phyloP scores from a whole-genome alignment of 2,888 invertebrate species.

The Dynastes tityus region DNA sequence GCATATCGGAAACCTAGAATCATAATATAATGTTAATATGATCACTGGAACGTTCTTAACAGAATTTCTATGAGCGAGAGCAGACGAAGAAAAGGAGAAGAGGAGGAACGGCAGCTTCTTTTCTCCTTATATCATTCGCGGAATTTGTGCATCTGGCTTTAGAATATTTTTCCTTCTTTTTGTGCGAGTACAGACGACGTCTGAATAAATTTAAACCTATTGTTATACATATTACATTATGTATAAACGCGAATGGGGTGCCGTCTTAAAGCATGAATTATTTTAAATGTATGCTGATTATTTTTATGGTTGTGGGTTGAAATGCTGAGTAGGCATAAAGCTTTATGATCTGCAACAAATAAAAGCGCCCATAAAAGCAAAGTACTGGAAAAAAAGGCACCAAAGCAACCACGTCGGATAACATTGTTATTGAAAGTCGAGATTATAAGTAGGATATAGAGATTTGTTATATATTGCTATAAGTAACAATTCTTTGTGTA shows the following conservation, averaged over 20 bases:
- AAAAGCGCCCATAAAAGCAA: neutral
- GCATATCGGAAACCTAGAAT: constrained; percentile 48
- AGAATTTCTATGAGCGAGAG: constrained; percentile 44
- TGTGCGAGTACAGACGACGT: neutral
- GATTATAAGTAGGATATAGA: neutral
- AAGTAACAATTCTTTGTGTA: too few species aligned
- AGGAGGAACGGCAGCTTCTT: neutral
- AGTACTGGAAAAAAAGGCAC: neutral
- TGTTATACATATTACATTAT: constrained; percentile 9
- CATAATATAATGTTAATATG: constrained; percentile 49
- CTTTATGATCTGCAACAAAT: constrained; percentile 9
- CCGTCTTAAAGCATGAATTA: neutral
- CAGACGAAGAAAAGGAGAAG: neutral
- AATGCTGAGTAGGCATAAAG: neutral
- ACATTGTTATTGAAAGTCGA: neutral
- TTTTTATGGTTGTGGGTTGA: neutral
- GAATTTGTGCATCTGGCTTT: constrained; percentile 31
- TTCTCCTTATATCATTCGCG: constrained; percentile 10
- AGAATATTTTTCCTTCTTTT: constrained; percentile 17
- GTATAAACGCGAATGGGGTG: constrained; percentile 8
- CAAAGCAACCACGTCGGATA: neutral
- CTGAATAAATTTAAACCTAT: constrained; percentile 22
- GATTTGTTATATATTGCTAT: neutral
- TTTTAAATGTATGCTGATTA: constrained; percentile 1
- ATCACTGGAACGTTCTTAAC: constrained; percentile 34